Percentiles rank a stretch among this genome's conserved stretches.
These are phyloP conservation scores for Drosophila prosaltans DNA, from an alignment of 1,140 invertebrate genomes.

Conservation along the genomic window DNA sequence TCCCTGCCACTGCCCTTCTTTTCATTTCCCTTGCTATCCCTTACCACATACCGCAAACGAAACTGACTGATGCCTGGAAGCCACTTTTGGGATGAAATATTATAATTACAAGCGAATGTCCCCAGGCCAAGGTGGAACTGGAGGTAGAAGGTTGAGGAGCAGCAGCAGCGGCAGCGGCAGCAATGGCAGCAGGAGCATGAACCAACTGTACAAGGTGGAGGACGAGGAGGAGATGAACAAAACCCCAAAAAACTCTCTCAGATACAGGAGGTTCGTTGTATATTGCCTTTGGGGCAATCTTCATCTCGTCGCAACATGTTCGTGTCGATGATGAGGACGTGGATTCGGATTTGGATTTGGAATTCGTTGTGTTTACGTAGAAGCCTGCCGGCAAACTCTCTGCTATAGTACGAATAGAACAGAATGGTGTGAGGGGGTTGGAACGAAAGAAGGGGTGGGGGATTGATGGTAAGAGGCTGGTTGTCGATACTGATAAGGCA, in stretches of 20 bases:
- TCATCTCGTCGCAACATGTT: conserved; percentile 64
- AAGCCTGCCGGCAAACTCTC: conserved; percentile 58
- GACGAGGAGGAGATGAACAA: conserved; percentile 42
- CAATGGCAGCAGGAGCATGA: background rate
- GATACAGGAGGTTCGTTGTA: conserved; percentile 39
- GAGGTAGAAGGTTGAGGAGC: conserved; percentile 29
- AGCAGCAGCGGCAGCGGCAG: background rate
- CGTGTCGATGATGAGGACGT: conserved; percentile 34
- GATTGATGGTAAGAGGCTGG: background rate
- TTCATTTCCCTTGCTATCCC: conserved; percentile 48
- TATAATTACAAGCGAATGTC: conserved; percentile 83
- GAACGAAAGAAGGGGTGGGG: background rate
- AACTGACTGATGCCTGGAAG: conserved; percentile 79
- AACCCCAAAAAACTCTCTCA: conserved; percentile 9
- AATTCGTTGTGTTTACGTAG: conserved; percentile 61
- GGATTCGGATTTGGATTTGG: conserved; percentile 14
- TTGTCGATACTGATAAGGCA: conserved; percentile 55
- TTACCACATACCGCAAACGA: conserved; percentile 71
- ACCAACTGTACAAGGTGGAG: conserved; percentile 21
- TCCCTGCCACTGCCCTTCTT: conserved; percentile 23
- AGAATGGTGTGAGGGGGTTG: conserved; percentile 28
- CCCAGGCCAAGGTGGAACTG: conserved; percentile 68
- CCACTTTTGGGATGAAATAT: conserved; percentile 83
- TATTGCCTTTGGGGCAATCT: conserved; percentile 29
- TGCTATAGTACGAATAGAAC: conserved; percentile 52